Conservation (phyloP, 1,140 invertebrate genomes). For the Rhyzopertha dominica region DNA sequence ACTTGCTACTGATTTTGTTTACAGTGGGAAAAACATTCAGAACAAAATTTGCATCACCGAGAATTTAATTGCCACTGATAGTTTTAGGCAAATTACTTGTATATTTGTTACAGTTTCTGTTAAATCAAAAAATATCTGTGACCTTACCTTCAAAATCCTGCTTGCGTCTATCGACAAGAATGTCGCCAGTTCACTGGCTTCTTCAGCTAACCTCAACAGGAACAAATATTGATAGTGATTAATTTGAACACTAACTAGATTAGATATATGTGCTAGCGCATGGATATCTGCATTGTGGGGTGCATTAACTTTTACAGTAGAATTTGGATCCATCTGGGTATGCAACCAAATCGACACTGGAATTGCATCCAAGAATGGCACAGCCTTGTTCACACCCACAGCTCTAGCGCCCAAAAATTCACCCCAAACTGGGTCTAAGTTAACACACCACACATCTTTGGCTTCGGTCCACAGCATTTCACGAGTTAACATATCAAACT, state of each 20-base stretch:
- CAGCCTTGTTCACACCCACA: constrained; percentile 63
- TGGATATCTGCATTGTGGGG: constrained; percentile 55
- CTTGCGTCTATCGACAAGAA: constrained; percentile 76
- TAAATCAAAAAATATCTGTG: constrained; percentile 5
- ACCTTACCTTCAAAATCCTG: constrained; percentile 55
- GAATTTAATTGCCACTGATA: no score
- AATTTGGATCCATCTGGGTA: constrained; percentile 45
- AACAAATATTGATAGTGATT: constrained; percentile 94
- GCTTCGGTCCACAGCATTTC: constrained; percentile 79
- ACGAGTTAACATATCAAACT: constrained; percentile 46
- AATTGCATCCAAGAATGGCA: constrained; percentile 86
- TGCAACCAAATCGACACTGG: constrained; percentile 79
- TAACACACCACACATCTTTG: constrained; percentile 82
- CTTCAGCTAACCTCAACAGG: constrained; percentile 75
- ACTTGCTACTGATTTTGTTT: no score
- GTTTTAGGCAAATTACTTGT: no score
- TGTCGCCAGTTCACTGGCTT: constrained; percentile 71
- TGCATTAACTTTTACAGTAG: constrained; percentile 28
- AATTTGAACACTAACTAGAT: constrained; percentile 76
- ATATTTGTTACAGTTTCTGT: no score
- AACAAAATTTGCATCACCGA: no score
- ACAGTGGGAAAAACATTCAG: no score
- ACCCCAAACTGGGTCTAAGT: constrained; percentile 85
- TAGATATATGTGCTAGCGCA: constrained; percentile 67
- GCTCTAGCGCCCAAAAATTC: constrained; percentile 82